These are phyloP conservation scores for Trichomycterus rosablanca DNA, from an alignment of 2,113 vertebrate species.

Conservation along the genomic window DNA sequence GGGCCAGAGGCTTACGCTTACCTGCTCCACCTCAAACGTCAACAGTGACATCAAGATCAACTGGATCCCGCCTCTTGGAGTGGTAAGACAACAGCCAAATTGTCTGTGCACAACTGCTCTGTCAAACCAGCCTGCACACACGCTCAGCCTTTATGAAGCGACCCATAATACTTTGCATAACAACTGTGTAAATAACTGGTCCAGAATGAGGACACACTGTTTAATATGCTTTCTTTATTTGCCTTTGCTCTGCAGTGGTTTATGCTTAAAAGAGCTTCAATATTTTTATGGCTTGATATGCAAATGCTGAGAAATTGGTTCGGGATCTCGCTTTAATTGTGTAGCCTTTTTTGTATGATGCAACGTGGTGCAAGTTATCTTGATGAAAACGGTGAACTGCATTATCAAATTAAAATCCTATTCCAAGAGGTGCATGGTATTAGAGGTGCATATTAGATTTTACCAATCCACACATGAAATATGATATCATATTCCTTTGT, in stretches of 20 bases:
- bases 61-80: conserved; percentile 71
- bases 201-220: not conserved
- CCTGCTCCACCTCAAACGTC: conserved; percentile 80
- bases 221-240: not conserved
- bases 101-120: not conserved
- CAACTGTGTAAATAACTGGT: not conserved
- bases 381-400: too few species aligned
- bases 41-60: conserved; percentile 74
- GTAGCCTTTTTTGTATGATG: too few species aligned
- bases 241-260: not conserved
- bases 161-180: not conserved
- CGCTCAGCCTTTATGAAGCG: not conserved
- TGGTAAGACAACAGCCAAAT: conserved; percentile 66
- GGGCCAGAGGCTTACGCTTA: conserved; percentile 76
- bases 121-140: not conserved
- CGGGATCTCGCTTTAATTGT: not conserved
- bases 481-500: too few species aligned
- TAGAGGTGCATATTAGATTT: too few species aligned
- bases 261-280: not conserved
- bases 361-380: too few species aligned
- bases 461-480: too few species aligned
- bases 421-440: too few species aligned
- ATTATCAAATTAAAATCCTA: too few species aligned
- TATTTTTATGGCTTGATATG: not conserved
- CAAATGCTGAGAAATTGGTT: conserved; percentile 1